phyloP scores from a whole-genome alignment of 2,113 vertebrate genomes.

The Lampris incognitus region DNA sequence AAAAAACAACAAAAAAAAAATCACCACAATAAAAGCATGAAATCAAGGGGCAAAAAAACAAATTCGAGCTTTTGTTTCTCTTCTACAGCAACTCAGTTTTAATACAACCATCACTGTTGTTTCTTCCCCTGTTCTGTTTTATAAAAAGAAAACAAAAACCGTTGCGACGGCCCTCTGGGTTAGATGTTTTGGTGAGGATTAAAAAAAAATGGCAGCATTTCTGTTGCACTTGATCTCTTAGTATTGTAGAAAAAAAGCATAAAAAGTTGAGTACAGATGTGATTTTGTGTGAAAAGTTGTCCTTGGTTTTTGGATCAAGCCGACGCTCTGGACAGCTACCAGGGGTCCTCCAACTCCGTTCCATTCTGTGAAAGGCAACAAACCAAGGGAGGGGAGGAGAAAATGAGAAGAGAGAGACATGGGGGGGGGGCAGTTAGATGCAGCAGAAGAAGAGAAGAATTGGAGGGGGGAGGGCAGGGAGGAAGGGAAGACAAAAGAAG shows the following conservation, averaged over 20 bases:
- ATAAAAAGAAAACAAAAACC: constrained; percentile 71
- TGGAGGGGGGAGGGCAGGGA: neutral
- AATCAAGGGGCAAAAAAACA: constrained; percentile 64
- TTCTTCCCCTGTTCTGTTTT: constrained; percentile 80
- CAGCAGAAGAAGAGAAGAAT: neutral
- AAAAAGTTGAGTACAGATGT: constrained; percentile 84
- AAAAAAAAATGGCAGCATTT: constrained; percentile 46
- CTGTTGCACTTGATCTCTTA: constrained; percentile 77
- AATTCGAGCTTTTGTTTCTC: constrained; percentile 48
- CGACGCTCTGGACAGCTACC: constrained; percentile 87
- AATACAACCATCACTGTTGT: constrained; percentile 79
- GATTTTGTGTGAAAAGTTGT: constrained; percentile 87
- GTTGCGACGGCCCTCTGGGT: constrained; percentile 81
- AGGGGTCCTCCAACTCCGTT: constrained; percentile 96
- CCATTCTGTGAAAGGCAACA: constrained; percentile 86
- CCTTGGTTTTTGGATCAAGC: constrained; percentile 87
- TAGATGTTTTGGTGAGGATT: constrained; percentile 40
- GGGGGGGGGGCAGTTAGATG: neutral
- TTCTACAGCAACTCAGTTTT: constrained; percentile 53
- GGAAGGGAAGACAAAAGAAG: neutral
- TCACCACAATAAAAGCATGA: constrained; percentile 41
- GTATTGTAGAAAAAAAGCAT: constrained; percentile 77
- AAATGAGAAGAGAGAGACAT: constrained; percentile 7
- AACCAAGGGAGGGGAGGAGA: constrained; percentile 70
- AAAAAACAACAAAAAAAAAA: constrained; percentile 50